Conservation (phyloP, 2,888 invertebrate genomes). For the Lycocerus yunnanus region DNA sequence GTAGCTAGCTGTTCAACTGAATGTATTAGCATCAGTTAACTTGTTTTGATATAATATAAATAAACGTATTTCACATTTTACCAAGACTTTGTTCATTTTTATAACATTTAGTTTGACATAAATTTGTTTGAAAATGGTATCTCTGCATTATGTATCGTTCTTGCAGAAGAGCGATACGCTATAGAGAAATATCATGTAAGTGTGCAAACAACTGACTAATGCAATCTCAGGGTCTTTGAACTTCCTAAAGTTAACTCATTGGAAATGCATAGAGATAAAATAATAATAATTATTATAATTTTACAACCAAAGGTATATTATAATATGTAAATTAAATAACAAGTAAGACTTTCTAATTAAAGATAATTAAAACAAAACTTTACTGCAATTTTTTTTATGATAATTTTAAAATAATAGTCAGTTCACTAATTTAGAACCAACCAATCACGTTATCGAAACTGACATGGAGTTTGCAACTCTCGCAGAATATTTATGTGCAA, state of each 20-base stretch:
- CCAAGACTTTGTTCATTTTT: constrained; percentile 6
- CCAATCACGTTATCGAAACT: no score
- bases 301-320: not conserved
- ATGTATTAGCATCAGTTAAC: not conserved
- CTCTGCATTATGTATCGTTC: constrained; percentile 27
- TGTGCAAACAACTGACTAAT: constrained; percentile 24
- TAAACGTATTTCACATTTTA: constrained; percentile 3
- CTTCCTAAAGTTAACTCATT: constrained; percentile 21
- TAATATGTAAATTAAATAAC: not conserved
- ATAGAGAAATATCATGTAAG: constrained; percentile 24
- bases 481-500: no score
- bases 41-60: not conserved
- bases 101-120: constrained; percentile 16
- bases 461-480: no score
- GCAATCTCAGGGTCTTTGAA: constrained; percentile 24
- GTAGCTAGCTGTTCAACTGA: not conserved
- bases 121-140: constrained; percentile 17
- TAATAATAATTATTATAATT: constrained; percentile 1
- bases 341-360: no score
- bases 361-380: no score
- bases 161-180: constrained; percentile 23
- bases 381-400: no score
- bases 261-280: constrained; percentile 18
- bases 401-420: no score
- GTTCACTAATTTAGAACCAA: no score